A percentile compares a stretch with the other conserved stretches of the same genome.
phyloP scores from a whole-genome alignment of 2,888 invertebrate genomes.

The Hesperia comma region DNA sequence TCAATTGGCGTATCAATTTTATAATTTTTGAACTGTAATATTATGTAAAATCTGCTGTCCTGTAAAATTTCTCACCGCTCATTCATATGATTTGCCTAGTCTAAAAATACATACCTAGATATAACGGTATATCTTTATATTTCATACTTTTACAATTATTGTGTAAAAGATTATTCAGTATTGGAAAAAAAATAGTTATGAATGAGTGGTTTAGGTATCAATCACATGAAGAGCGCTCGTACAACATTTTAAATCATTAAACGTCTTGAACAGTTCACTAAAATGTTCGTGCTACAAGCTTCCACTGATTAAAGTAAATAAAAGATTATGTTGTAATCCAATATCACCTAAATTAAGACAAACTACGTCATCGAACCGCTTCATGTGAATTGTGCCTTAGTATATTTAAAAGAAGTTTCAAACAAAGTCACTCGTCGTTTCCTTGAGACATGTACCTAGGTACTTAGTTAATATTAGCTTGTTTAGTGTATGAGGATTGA shows the following conservation, averaged over 20 bases:
- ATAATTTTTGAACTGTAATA: slow-evolving; percentile 31
- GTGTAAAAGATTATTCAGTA: no score
- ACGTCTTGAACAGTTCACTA: no score
- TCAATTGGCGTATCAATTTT: slow-evolving; percentile 36
- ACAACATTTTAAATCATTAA: no score
- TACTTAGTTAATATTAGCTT: slow-evolving; percentile 67
- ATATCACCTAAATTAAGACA: background rate
- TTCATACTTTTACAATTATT: no score
- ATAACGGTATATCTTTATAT: no score
- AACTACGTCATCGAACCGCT: background rate
- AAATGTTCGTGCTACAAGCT: no score
- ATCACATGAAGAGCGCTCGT: no score
- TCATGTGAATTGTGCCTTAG: slow-evolving; percentile 3
- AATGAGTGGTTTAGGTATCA: no score
- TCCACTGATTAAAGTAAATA: no score
- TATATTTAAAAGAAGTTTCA: slow-evolving; percentile 23
- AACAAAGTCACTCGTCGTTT: slow-evolving; percentile 73
- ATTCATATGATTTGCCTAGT: slow-evolving; percentile 43
- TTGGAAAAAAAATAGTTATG: no score
- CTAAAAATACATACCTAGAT: no score
- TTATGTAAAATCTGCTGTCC: slow-evolving; percentile 40
- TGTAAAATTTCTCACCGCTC: slow-evolving; percentile 33
- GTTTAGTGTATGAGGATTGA: slow-evolving; percentile 58
- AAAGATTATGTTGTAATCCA: background rate
- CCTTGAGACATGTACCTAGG: slow-evolving; percentile 58